phyloP scores from a whole-genome alignment of 2,113 vertebrate species.

The Tetraodon nigroviridis region DNA sequence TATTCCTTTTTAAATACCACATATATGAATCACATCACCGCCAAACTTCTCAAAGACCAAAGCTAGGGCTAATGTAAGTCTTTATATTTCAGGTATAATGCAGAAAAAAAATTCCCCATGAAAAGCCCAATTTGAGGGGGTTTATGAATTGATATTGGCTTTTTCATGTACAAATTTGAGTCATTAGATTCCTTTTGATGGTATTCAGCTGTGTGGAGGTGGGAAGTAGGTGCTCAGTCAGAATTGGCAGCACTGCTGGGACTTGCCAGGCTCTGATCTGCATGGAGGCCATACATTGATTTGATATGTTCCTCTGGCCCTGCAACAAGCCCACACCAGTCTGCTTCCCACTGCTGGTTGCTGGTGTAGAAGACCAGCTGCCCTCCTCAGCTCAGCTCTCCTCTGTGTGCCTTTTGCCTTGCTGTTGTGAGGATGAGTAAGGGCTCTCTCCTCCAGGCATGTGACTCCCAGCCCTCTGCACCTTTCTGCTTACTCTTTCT shows the following conservation, averaged over 20 bases:
- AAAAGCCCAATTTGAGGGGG: too few species aligned
- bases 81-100: too few species aligned
- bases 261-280: conserved; percentile 69
- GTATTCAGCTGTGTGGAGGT: conserved; percentile 56
- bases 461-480: conserved; percentile 39
- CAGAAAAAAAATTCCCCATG: too few species aligned
- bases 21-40: too few species aligned
- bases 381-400: conserved; percentile 45
- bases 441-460: conserved; percentile 65
- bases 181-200: conserved; percentile 48
- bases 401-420: conserved; percentile 38
- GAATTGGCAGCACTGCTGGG: conserved; percentile 63
- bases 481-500: conserved; percentile 37
- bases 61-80: too few species aligned
- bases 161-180: conserved; percentile 15
- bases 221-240: conserved; percentile 57
- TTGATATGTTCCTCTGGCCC: conserved; percentile 52
- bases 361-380: conserved; percentile 51
- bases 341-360: conserved; percentile 48
- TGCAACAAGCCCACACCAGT: conserved; percentile 49
- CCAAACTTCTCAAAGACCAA: too few species aligned
- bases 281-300: conserved; percentile 56
- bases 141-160: too few species aligned
- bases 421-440: conserved; percentile 53
- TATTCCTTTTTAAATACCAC: too few species aligned